Conservation (phyloP, 2,113 vertebrate genomes). For the Suricata suricatta region DNA sequence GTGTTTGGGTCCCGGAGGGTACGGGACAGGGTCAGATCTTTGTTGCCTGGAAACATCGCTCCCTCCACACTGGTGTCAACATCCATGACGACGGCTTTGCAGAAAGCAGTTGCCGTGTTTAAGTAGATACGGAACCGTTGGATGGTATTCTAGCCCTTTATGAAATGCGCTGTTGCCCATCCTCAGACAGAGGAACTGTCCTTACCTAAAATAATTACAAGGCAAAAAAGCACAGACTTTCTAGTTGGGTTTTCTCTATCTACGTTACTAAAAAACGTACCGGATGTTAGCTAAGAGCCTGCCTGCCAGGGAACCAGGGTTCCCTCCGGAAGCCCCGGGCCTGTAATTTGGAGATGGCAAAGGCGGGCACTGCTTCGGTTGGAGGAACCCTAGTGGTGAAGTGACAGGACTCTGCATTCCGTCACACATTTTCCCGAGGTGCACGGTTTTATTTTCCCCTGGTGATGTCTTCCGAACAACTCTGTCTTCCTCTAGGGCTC, state of each 20-base stretch:
- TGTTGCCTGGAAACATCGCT: neutral
- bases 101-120: neutral
- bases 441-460: neutral
- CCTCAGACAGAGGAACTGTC: slow-evolving; percentile 44
- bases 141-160: slow-evolving; percentile 41
- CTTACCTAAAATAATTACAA: slow-evolving; percentile 37
- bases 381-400: neutral
- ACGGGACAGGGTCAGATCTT: neutral
- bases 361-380: neutral
- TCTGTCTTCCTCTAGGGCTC: neutral
- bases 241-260: neutral
- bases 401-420: neutral
- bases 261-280: neutral
- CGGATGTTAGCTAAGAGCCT: neutral
- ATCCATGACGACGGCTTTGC: neutral
- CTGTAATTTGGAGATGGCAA: neutral
- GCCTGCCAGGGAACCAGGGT: neutral
- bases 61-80: neutral
- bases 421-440: neutral
- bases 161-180: slow-evolving; percentile 43
- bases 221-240: slow-evolving; percentile 28
- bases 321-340: neutral
- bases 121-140: neutral
- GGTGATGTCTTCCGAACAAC: neutral
- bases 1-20: neutral